Conservation (phyloP, 2,888 invertebrate genomes). For the Campoplex capitator region DNA sequence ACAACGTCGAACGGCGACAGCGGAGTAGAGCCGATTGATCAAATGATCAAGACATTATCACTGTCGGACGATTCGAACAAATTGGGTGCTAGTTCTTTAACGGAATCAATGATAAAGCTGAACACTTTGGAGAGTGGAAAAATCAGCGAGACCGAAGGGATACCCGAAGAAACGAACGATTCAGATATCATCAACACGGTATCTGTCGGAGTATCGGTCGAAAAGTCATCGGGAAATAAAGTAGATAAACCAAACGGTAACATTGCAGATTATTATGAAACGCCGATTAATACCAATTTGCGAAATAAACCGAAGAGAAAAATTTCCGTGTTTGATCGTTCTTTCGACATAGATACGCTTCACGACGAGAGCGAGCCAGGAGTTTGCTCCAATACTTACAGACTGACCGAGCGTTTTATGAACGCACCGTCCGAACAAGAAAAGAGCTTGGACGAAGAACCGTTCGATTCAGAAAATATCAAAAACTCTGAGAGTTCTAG, state of each 20-base stretch:
- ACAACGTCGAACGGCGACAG: slow-evolving; percentile 9
- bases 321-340: slow-evolving; percentile 77
- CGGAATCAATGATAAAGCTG: slow-evolving; percentile 30
- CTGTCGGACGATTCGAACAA: not conserved
- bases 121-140: not conserved
- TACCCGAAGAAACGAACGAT: slow-evolving; percentile 22
- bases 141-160: not conserved
- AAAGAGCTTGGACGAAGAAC: slow-evolving; percentile 26
- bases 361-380: slow-evolving; percentile 42
- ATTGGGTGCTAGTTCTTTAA: slow-evolving; percentile 19
- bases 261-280: not conserved
- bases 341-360: slow-evolving; percentile 76
- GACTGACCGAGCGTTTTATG: slow-evolving; percentile 64
- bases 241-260: not conserved
- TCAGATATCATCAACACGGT: not conserved
- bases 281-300: slow-evolving; percentile 45
- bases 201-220: not conserved
- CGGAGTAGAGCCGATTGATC: not conserved
- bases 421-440: slow-evolving; percentile 63
- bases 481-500: slow-evolving; percentile 28
- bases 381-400: slow-evolving; percentile 54
- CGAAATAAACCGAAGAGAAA: slow-evolving; percentile 75
- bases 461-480: slow-evolving; percentile 42
- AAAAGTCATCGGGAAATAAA: not conserved
- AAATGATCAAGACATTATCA: slow-evolving; percentile 17